Percentiles rank a stretch among this genome's conserved stretches.
Conservation (phyloP, 2,888 invertebrate genomes). For the Apodemia zela region DNA sequence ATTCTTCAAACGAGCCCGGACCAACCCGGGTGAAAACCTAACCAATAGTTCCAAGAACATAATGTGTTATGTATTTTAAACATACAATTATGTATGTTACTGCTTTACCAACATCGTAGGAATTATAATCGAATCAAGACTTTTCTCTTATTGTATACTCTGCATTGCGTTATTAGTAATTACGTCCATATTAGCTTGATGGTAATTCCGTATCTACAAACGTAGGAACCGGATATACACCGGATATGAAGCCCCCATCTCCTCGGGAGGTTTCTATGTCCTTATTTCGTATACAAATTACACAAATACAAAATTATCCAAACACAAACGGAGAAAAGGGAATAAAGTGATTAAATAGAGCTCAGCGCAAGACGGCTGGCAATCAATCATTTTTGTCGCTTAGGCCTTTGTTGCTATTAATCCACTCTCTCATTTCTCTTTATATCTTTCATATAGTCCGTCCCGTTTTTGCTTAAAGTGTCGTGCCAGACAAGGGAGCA, state of each 20-base stretch:
- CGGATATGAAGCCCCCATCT: constrained; percentile 65
- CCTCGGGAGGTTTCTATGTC: constrained; percentile 55
- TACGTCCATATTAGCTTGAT: neutral
- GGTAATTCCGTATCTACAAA: constrained; percentile 41
- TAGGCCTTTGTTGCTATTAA: constrained; percentile 64
- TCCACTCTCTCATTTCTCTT: constrained; percentile 51
- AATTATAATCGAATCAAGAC: too few species aligned
- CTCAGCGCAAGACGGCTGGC: constrained; percentile 78
- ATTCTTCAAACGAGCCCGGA: too few species aligned
- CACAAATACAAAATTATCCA: constrained; percentile 79
- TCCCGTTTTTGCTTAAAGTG: constrained; percentile 76
- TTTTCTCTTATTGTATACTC: neutral
- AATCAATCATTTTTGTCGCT: constrained; percentile 81
- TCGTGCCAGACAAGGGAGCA: constrained; percentile 80
- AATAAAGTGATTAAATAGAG: constrained; percentile 82
- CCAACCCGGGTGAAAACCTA: too few species aligned
- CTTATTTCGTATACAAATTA: constrained; percentile 79
- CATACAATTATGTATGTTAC: too few species aligned
- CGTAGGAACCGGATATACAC: constrained; percentile 54
- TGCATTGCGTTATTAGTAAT: neutral
- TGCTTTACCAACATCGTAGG: too few species aligned
- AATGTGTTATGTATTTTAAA: too few species aligned
- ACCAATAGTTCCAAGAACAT: too few species aligned
- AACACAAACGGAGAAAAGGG: constrained; percentile 80
- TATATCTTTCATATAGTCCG: constrained; percentile 37